Percentiles rank a stretch among this genome's conserved stretches.
Evolutionary conservation across 2,113 vertebrate genomes (phyloP).

Genomic region (Zootoca vivipara): DNA sequence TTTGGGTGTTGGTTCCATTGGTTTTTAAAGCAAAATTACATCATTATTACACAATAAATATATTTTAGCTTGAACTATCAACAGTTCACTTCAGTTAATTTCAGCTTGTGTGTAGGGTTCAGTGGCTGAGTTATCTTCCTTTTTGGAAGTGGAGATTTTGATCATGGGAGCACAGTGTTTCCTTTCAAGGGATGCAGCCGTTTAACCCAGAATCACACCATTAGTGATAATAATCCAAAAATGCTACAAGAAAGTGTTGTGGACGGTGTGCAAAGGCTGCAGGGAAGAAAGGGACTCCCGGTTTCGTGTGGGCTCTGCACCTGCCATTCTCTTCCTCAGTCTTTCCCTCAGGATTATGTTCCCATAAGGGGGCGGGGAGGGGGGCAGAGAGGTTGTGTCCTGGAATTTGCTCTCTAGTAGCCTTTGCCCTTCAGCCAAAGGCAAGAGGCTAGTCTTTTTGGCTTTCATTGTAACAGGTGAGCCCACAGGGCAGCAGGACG

Average conservation of each 20-base stretch:
- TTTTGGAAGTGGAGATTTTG: neutral
- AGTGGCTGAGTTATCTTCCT: neutral
- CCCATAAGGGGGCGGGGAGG: no score
- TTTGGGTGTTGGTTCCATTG: no score
- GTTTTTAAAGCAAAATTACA: no score
- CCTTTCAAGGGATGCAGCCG: neutral
- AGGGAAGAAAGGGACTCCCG: neutral
- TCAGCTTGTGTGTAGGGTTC: neutral
- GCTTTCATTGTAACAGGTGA: constrained; percentile 75
- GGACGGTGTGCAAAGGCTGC: neutral
- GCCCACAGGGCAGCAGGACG: constrained; percentile 80
- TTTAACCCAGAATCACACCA: neutral
- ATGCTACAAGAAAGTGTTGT: neutral
- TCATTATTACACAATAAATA: no score
- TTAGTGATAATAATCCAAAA: neutral
- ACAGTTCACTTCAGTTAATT: neutral
- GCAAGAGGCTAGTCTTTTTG: neutral
- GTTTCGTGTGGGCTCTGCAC: neutral
- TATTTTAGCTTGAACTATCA: no score
- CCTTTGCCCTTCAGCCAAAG: neutral
- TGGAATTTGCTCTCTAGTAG: neutral
- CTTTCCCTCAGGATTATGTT: neutral
- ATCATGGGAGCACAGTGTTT: neutral
- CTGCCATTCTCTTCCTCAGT: neutral
- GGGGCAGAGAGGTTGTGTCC: neutral